phyloP scores from a whole-genome alignment of 2,888 invertebrate species.

The Dione juno region DNA sequence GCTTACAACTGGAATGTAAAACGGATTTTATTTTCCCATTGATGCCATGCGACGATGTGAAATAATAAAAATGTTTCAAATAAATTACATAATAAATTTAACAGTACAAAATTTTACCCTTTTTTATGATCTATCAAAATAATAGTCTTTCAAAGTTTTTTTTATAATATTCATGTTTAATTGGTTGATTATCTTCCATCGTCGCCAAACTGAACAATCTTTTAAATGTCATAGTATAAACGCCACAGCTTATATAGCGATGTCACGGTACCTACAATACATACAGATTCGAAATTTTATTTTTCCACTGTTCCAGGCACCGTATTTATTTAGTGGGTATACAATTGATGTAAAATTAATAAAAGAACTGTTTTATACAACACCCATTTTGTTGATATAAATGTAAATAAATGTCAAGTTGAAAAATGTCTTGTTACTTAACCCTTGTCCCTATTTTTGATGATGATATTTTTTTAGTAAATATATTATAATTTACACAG shows the following conservation, averaged over 20 bases:
- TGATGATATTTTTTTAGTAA: background rate
- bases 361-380: constrained; percentile 83
- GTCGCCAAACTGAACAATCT: background rate
- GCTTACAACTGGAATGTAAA: constrained; percentile 38
- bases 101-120: no score
- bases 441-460: background rate
- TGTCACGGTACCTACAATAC: constrained; percentile 58
- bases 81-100: no score
- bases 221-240: constrained; percentile 14
- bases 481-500: background rate
- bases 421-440: constrained; percentile 57
- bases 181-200: constrained; percentile 9
- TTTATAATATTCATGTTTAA: no score
- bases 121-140: no score
- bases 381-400: constrained; percentile 84
- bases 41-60: constrained; percentile 35
- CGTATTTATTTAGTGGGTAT: constrained; percentile 66
- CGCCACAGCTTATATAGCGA: constrained; percentile 41
- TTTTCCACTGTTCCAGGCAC: constrained; percentile 78
- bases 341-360: constrained; percentile 73
- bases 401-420: constrained; percentile 85
- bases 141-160: no score
- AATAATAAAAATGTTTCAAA: background rate
- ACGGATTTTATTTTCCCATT: constrained; percentile 27
- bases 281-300: constrained; percentile 66